Base-by-base conservation (phyloP, 2,888 invertebrate genomes). In the Dryomyza anilis region DNA sequence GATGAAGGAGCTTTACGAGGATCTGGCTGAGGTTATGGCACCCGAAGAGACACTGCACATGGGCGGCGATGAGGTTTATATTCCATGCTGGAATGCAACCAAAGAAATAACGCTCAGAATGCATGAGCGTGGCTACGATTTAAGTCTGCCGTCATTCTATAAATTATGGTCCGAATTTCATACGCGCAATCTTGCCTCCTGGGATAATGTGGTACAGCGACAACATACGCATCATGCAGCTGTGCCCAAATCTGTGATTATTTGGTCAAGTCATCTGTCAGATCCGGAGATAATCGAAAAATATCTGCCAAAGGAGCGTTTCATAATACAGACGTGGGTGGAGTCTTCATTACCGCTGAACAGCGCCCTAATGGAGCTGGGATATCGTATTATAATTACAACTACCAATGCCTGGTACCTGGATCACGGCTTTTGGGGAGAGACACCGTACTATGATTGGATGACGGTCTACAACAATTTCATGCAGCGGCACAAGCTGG, bases 391-490 rank as follows among this genome's bases (percentile, higher is more conserved):
- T 0, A 88, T 95, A 1, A 86, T 92, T 19, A 90, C 93, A 0
- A 94, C 93, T 0, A 93, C 92, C 73, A 89, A 95, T 79, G 87
- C 91, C 14, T 94, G 93, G 93, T 94, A 94, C 76, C 82, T 95
- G 67, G 94, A 95, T 82, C 94, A 93, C 75, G 94, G 94, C 0
- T 92, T 92, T 82, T 93, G 93, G 91, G 92, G 92, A 0, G 79
- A 63, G 21, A 93, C 93, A 0, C 84, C 81, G 19, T 95, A 91
- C 78, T 89, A 92, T 72, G 89, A 89, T 66, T 94, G 94, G 94
- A 86, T 88, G 67, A 86, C 84, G 14, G 91, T 91, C 73, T 94
- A 93, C 75, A 84, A 87, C 1, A 90, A 91, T 80, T 81, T 78
- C 36, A 79, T 93, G 73, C 88, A 88, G 0, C 73, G 78, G 0